Evolutionary conservation across 2,888 invertebrate genomes (phyloP).

Genomic region (Tetranychus piercei): DNA sequence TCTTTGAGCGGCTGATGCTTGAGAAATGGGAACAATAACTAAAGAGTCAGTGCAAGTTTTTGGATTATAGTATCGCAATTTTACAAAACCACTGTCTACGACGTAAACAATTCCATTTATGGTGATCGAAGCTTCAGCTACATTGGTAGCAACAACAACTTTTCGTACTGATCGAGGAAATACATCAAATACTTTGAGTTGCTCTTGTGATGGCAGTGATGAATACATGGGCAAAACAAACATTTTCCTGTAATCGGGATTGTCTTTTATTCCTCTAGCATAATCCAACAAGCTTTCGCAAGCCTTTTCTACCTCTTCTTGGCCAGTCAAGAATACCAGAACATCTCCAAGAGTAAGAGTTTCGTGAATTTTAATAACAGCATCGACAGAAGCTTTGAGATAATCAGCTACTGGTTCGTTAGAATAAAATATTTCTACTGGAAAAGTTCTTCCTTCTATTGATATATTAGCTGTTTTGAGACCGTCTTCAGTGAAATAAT

Average conservation of each 20-base stretch:
- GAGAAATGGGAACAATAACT: slow-evolving; percentile 60
- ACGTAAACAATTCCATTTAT: slow-evolving; percentile 82
- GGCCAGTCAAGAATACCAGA: slow-evolving; percentile 75
- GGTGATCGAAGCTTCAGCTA: slow-evolving; percentile 90
- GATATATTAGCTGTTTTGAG: slow-evolving; percentile 55
- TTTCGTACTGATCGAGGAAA: slow-evolving; percentile 55
- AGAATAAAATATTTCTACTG: slow-evolving; percentile 64
- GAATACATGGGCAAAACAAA: slow-evolving; percentile 77
- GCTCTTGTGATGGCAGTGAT: slow-evolving; percentile 61
- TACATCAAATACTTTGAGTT: slow-evolving; percentile 60
- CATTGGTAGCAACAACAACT: slow-evolving; percentile 79
- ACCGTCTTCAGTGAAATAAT: slow-evolving; percentile 51
- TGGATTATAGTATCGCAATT: slow-evolving; percentile 70
- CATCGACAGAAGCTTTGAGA: slow-evolving; percentile 65
- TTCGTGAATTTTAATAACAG: slow-evolving; percentile 63
- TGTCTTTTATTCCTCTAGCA: slow-evolving; percentile 31
- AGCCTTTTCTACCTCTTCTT: slow-evolving; percentile 74
- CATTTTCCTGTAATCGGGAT: slow-evolving; percentile 34
- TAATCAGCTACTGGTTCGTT: slow-evolving; percentile 75
- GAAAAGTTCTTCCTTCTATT: slow-evolving; percentile 68
- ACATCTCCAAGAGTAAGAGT: slow-evolving; percentile 59
- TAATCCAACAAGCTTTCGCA: slow-evolving; percentile 27
- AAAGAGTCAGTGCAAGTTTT: slow-evolving; percentile 62
- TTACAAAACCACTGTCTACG: slow-evolving; percentile 87
- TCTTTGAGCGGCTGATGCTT: slow-evolving; percentile 72